A percentile compares a stretch with the other conserved stretches of the same genome.
Evolutionary conservation across 2,797 vertebrate genomes (phyloP).

Genomic region (Aratinga solstitialis): DNA sequence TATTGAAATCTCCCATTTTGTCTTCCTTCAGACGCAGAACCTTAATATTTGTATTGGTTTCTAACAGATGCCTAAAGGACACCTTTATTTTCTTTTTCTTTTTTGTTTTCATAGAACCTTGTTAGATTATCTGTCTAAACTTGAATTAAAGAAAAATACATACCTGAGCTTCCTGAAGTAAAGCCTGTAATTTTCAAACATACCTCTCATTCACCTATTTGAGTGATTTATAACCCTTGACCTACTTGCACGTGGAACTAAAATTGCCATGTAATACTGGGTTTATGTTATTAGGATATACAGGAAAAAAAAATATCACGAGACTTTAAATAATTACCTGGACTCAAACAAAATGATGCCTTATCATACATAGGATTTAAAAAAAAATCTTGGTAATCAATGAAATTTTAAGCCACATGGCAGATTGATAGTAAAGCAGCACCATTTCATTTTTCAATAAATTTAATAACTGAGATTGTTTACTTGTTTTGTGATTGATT

Average conservation of each 20-base stretch:
- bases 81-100: background rate
- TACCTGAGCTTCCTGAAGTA: background rate
- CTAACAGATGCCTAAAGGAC: background rate
- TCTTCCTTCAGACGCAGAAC: background rate
- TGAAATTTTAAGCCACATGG: background rate
- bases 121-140: background rate
- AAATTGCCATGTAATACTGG: background rate
- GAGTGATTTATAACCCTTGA: background rate
- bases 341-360: background rate
- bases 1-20: background rate
- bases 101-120: background rate
- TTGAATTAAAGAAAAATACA: background rate
- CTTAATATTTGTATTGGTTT: background rate
- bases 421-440: background rate
- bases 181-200: background rate
- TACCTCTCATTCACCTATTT: background rate
- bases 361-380: background rate
- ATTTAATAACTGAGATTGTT: constrained; percentile 45
- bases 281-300: background rate
- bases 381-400: background rate
- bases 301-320: background rate
- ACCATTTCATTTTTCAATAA: constrained; percentile 29
- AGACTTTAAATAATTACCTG: background rate
- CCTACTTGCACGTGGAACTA: background rate
- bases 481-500: constrained; percentile 62